A percentile compares a stretch with the other conserved stretches of the same genome.
These are phyloP conservation scores for Deilephila elpenor DNA, from an alignment of 2,888 invertebrate genomes.

Conservation along the genomic window DNA sequence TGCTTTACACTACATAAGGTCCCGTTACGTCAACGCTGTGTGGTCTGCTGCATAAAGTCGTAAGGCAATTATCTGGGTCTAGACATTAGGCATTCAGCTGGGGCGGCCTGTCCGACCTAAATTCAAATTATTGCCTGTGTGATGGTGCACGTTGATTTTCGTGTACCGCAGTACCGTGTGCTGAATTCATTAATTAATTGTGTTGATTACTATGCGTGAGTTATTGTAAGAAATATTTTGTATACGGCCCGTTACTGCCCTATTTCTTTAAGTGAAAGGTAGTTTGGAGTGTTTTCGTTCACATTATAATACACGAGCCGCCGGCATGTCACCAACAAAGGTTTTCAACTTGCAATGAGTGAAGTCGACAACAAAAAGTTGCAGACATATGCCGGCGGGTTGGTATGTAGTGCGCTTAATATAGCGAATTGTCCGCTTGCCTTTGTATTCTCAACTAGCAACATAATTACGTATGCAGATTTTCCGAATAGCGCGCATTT, in stretches of 20 bases:
- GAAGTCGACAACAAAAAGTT: too few species aligned
- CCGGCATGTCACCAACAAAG: too few species aligned
- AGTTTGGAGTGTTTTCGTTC: too few species aligned
- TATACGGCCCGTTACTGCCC: too few species aligned
- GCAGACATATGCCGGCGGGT: too few species aligned
- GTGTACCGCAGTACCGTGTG: background rate
- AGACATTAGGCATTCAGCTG: slow-evolving; percentile 13
- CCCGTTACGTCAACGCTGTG: background rate
- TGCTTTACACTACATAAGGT: background rate
- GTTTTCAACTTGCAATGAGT: too few species aligned
- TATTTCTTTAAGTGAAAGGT: too few species aligned
- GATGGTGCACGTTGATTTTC: slow-evolving; percentile 20
- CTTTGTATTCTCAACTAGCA: background rate
- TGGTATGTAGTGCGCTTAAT: too few species aligned
- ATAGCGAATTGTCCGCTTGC: background rate
- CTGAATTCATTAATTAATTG: slow-evolving; percentile 1
- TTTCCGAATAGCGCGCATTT: background rate
- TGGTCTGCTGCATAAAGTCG: slow-evolving; percentile 7
- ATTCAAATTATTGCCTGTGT: slow-evolving; percentile 21
- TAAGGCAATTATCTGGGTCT: slow-evolving; percentile 19
- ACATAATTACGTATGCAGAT: background rate
- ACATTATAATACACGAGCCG: too few species aligned
- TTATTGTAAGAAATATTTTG: background rate
- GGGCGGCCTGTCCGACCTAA: slow-evolving; percentile 9
- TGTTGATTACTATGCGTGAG: background rate